Percentiles rank a stretch among this genome's conserved stretches.
These are phyloP conservation scores for Dioctria linearis DNA, from an alignment of 2,888 invertebrate species.

Conservation along the genomic window DNA sequence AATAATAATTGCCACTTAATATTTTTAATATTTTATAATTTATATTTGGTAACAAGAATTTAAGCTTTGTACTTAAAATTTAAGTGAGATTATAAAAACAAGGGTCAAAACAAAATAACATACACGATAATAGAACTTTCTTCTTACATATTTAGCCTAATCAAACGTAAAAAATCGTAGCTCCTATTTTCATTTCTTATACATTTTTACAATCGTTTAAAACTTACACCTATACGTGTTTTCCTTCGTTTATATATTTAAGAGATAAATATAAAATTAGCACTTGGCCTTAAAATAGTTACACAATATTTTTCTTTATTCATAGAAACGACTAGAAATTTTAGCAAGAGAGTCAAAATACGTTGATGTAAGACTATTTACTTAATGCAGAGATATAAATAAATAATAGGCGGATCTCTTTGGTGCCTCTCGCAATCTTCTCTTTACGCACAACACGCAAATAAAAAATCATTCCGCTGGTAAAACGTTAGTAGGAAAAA, in stretches of 20 bases:
- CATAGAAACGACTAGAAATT: conserved; percentile 40
- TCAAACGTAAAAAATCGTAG: conserved; percentile 28
- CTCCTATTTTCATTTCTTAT: neutral
- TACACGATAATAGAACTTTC: neutral
- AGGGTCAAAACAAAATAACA: neutral
- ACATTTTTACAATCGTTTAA: conserved; percentile 23
- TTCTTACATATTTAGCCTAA: conserved; percentile 1
- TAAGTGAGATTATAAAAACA: conserved; percentile 19
- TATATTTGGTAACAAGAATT: conserved; percentile 45
- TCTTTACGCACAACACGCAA: no score
- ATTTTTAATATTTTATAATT: conserved; percentile 10
- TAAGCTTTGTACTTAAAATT: conserved; percentile 27
- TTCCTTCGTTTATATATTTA: neutral
- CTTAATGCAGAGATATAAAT: neutral
- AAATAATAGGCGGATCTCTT: neutral
- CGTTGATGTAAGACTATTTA: neutral
- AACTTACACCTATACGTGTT: neutral
- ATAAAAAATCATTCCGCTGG: no score
- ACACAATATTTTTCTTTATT: neutral
- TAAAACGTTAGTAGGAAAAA: no score
- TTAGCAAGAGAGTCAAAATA: conserved; percentile 15
- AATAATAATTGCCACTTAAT: neutral
- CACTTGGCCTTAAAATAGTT: conserved; percentile 19
- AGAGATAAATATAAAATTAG: conserved; percentile 37
- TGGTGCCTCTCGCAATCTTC: neutral